These are phyloP conservation scores for Sarcophaga rosellei DNA, from an alignment of 2,888 invertebrate species.

Conservation along the genomic window DNA sequence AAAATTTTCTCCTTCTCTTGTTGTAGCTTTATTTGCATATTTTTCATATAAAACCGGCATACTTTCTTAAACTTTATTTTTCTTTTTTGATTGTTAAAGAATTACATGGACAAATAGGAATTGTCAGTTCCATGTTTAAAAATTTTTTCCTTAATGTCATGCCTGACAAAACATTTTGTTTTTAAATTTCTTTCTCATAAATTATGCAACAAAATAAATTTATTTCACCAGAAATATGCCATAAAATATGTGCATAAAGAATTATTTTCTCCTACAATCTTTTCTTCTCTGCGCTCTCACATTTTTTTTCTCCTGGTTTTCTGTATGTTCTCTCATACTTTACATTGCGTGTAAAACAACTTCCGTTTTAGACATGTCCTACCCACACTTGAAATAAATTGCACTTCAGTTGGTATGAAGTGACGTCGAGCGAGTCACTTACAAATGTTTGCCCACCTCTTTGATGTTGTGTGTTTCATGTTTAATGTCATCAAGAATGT, in stretches of 20 bases:
- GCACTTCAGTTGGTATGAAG: neutral
- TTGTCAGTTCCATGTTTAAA: too few relatives aligned
- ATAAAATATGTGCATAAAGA: conserved; percentile 16
- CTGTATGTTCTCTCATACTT: neutral
- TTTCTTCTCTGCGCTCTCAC: neutral
- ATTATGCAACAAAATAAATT: neutral
- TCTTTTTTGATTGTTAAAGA: too few relatives aligned
- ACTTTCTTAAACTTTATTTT: too few relatives aligned
- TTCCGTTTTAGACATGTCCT: neutral
- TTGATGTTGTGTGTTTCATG: neutral
- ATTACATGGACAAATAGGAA: too few relatives aligned
- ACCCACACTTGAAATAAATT: neutral
- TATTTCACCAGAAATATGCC: neutral
- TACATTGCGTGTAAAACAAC: neutral
- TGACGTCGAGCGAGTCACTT: neutral
- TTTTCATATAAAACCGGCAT: too few relatives aligned
- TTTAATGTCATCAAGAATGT: too few relatives aligned
- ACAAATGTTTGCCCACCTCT: neutral
- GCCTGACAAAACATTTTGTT: neutral
- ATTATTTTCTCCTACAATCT: neutral
- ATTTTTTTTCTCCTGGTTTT: neutral
- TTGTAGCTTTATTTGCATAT: too few relatives aligned
- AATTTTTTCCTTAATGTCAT: too few relatives aligned
- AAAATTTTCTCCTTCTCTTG: too few relatives aligned
- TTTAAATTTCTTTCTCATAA: neutral